Percentiles rank a stretch among this genome's conserved stretches.
Conservation (phyloP, 2,113 vertebrate genomes). For the Callospermophilus lateralis region DNA sequence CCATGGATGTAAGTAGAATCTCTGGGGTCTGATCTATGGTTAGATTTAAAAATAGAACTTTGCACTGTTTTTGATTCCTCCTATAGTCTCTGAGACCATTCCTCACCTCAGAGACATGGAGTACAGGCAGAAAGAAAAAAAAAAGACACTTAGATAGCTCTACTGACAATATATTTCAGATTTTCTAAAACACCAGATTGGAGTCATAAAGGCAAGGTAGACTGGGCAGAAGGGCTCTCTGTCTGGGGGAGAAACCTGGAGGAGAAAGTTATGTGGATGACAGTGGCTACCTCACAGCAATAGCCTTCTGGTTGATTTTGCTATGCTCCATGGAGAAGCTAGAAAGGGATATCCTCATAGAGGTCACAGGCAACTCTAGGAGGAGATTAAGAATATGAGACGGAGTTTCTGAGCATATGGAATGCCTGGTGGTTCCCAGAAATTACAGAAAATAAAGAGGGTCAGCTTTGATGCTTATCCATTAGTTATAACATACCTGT, state of each 20-base stretch:
- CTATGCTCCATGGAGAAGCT: neutral
- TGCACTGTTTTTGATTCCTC: neutral
- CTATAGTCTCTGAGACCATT: neutral
- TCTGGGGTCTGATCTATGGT: neutral
- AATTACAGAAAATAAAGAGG: neutral
- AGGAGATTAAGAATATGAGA: neutral
- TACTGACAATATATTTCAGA: neutral
- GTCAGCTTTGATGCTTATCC: neutral
- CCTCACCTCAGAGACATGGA: neutral
- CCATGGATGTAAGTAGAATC: neutral
- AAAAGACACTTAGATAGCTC: neutral
- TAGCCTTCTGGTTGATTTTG: neutral
- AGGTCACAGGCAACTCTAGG: neutral
- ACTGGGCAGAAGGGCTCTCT: neutral
- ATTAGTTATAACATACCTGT: neutral
- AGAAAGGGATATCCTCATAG: neutral
- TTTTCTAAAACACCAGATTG: neutral
- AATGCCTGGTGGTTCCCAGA: neutral
- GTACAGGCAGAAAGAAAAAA: neutral
- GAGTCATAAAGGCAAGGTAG: neutral
- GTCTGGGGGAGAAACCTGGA: neutral
- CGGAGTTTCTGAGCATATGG: neutral
- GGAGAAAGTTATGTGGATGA: rapidly evolving
- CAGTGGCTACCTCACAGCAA: neutral
- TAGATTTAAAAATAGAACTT: neutral